These are phyloP conservation scores for Marmota monax DNA, from an alignment of 2,113 vertebrate species.

Conservation along the genomic window DNA sequence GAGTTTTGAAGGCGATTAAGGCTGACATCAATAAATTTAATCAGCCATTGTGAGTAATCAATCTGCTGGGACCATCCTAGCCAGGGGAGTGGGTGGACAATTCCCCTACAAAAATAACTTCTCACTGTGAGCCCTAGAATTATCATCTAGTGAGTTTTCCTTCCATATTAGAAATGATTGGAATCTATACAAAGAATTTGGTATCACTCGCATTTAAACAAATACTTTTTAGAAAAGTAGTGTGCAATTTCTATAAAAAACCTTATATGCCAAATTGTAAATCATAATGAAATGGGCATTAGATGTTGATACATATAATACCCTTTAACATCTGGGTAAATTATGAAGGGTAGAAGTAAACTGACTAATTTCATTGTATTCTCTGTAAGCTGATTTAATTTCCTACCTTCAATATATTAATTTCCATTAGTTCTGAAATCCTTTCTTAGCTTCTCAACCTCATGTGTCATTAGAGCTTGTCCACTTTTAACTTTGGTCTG, in stretches of 20 bases:
- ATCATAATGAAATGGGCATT: not conserved
- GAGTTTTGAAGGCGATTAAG: constrained; percentile 43
- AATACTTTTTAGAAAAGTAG: not conserved
- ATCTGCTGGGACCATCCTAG: not conserved
- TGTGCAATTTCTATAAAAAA: not conserved
- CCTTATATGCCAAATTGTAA: not conserved
- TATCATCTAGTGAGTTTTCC: not conserved
- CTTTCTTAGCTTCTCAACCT: not conserved
- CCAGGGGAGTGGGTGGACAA: not conserved
- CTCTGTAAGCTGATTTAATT: not conserved
- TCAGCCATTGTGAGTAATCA: not conserved
- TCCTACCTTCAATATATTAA: not conserved
- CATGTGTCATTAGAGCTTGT: not conserved
- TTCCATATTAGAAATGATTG: not conserved
- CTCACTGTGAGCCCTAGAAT: not conserved
- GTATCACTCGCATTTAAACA: not conserved
- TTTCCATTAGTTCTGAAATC: constrained; percentile 1
- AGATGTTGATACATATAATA: not conserved
- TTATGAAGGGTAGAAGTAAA: not conserved
- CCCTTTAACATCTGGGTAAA: not conserved
- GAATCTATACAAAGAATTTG: not conserved
- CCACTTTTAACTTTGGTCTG: not conserved
- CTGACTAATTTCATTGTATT: not conserved
- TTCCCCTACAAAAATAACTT: not conserved
- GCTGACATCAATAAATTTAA: not conserved